Evolutionary conservation across 2,888 invertebrate species (phyloP).

Genomic region (Eurois occulta): DNA sequence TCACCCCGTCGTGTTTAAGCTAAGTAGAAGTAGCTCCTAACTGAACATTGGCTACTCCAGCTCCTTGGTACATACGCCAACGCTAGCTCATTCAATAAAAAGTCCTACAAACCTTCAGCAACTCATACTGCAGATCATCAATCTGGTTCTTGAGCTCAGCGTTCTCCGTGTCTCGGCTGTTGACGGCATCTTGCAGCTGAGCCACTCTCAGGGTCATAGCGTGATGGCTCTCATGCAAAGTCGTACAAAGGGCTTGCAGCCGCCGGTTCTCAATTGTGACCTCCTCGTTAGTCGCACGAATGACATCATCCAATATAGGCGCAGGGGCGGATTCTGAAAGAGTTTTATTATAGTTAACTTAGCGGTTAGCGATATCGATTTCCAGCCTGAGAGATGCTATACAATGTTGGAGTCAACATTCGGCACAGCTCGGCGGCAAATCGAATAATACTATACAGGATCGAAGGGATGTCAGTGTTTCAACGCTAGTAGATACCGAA

Average conservation of each 20-base stretch:
- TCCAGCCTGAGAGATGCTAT: background rate
- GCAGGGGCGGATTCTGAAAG: conserved; percentile 91
- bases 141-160: conserved; percentile 98
- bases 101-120: conserved; percentile 92
- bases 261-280: conserved; percentile 97
- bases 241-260: conserved; percentile 97
- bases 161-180: conserved; percentile 97
- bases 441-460: background rate
- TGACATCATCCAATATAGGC: conserved; percentile 94
- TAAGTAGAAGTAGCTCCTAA: background rate
- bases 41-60: background rate
- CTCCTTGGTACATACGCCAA: background rate
- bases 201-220: conserved; percentile 97
- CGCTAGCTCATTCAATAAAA: background rate
- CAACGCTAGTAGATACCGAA: background rate
- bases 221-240: conserved; percentile 98
- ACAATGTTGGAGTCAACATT: background rate
- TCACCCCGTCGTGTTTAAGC: background rate
- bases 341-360: background rate
- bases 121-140: conserved; percentile 98
- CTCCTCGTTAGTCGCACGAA: conserved; percentile 96
- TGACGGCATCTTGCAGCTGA: conserved; percentile 96
- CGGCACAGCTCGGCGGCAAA: background rate
- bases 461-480: background rate
- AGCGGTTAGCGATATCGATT: background rate